A percentile compares a stretch with the other conserved stretches of the same genome.
These are phyloP conservation scores for Phalera bucephala DNA, from an alignment of 2,888 invertebrate genomes.

Conservation along the genomic window DNA sequence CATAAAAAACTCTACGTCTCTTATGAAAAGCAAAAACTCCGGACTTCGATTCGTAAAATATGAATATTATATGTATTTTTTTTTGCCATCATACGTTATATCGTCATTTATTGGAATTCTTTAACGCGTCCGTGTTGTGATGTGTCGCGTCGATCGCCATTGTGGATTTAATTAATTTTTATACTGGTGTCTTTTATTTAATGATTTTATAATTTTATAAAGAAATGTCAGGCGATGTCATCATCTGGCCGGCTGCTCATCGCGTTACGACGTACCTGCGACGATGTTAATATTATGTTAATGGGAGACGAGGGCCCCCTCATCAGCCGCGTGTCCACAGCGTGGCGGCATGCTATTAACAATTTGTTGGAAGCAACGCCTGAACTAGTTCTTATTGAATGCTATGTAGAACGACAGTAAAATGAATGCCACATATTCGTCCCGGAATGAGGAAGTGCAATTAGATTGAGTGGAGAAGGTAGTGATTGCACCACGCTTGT, in stretches of 20 bases:
- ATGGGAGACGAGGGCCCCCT: background rate
- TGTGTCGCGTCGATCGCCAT: constrained; percentile 13
- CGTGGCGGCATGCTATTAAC: too few species aligned
- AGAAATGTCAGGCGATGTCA: constrained; percentile 2
- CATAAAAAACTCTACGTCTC: constrained; percentile 31
- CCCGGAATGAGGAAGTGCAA: too few species aligned
- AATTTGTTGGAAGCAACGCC: too few species aligned
- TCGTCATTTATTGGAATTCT: constrained; percentile 27
- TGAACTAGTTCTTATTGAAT: too few species aligned
- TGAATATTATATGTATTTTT: constrained; percentile 36
- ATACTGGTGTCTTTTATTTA: constrained; percentile 8
- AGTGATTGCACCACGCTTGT: too few species aligned
- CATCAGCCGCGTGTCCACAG: background rate
- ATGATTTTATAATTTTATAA: constrained; percentile 10
- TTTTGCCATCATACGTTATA: constrained; percentile 4
- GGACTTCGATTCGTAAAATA: constrained; percentile 40
- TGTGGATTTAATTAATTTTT: constrained; percentile 16
- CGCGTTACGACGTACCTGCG: too few species aligned
- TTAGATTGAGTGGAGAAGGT: too few species aligned
- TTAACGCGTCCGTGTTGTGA: constrained; percentile 23
- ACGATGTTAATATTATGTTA: background rate
- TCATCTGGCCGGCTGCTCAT: background rate
- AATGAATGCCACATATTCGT: too few species aligned
- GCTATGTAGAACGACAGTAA: too few species aligned
- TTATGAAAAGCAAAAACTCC: constrained; percentile 36